phyloP scores from a whole-genome alignment of 2,888 invertebrate species.

The Drepana falcataria region DNA sequence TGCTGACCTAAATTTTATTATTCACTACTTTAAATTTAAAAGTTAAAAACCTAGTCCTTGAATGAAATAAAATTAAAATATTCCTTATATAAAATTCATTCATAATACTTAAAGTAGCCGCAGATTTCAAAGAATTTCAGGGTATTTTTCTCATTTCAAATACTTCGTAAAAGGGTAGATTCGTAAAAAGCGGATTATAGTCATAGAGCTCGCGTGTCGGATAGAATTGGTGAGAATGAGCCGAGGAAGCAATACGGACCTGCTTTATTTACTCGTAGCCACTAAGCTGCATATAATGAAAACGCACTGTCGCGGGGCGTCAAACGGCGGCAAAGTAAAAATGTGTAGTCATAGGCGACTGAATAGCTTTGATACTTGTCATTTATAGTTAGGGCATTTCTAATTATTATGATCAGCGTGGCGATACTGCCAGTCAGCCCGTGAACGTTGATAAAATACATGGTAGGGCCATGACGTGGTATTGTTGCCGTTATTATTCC shows the following conservation, averaged over 20 bases:
- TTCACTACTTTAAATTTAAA: background rate
- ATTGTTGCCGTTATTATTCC: no score
- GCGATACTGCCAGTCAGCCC: no score
- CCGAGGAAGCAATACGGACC: slow-evolving; percentile 69
- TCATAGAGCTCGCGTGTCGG: slow-evolving; percentile 55
- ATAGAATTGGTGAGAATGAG: slow-evolving; percentile 70
- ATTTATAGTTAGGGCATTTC: background rate
- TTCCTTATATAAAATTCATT: slow-evolving; percentile 40
- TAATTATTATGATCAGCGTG: no score
- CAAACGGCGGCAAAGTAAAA: slow-evolving; percentile 63
- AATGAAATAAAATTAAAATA: slow-evolving; percentile 7
- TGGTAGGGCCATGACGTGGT: no score
- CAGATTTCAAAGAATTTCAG: slow-evolving; percentile 62
- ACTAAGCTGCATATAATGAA: slow-evolving; percentile 79
- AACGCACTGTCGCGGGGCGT: slow-evolving; percentile 74
- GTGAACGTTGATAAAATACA: no score
- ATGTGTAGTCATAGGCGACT: slow-evolving; percentile 30
- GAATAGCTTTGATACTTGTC: slow-evolving; percentile 40
- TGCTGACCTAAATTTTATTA: background rate
- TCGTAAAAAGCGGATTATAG: slow-evolving; percentile 78
- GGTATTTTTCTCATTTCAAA: slow-evolving; percentile 75
- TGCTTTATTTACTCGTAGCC: slow-evolving; percentile 71
- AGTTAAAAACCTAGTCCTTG: background rate
- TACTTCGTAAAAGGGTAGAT: slow-evolving; percentile 69
- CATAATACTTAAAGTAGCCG: slow-evolving; percentile 48